These are phyloP conservation scores for Clarias gariepinus DNA, from an alignment of 2,113 vertebrate genomes.

Conservation along the genomic window DNA sequence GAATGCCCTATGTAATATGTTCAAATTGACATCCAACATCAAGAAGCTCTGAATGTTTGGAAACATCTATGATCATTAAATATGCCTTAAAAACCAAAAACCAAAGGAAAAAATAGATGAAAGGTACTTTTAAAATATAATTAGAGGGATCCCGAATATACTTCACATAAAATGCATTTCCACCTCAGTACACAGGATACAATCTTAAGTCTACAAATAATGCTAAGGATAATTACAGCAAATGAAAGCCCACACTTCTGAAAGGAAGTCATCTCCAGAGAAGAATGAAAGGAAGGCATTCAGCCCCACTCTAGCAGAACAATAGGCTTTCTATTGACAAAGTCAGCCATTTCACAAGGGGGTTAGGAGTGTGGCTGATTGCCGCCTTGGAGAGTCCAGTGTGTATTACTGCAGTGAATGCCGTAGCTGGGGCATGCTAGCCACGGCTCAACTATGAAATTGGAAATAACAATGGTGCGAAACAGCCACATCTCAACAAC, in stretches of 20 bases:
- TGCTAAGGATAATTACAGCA: slow-evolving; percentile 50
- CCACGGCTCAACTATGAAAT: slow-evolving; percentile 64
- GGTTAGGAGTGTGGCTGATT: slow-evolving; percentile 64
- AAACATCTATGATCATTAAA: slow-evolving; percentile 30
- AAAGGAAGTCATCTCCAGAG: slow-evolving; percentile 57
- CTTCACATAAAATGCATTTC: slow-evolving; percentile 50
- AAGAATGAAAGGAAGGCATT: slow-evolving; percentile 55
- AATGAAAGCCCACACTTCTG: slow-evolving; percentile 53
- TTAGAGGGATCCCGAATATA: slow-evolving; percentile 36
- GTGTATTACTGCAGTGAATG: slow-evolving; percentile 72
- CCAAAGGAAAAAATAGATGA: slow-evolving; percentile 44
- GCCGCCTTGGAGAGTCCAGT: slow-evolving; percentile 64
- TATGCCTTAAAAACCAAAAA: slow-evolving; percentile 15
- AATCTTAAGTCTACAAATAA: slow-evolving; percentile 51
- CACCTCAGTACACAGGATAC: slow-evolving; percentile 44
- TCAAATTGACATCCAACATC: neutral
- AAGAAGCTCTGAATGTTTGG: slow-evolving; percentile 3
- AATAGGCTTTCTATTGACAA: slow-evolving; percentile 70
- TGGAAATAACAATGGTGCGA: slow-evolving; percentile 71
- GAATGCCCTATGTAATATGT: neutral
- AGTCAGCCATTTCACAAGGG: slow-evolving; percentile 70
- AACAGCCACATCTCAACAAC: slow-evolving; percentile 70
- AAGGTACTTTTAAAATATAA: slow-evolving; percentile 48
- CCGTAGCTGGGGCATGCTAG: slow-evolving; percentile 64
- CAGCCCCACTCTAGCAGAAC: slow-evolving; percentile 55